Percentiles rank a stretch among this genome's conserved stretches.
phyloP scores from a whole-genome alignment of 2,888 invertebrate genomes.

The Noctua janthina region DNA sequence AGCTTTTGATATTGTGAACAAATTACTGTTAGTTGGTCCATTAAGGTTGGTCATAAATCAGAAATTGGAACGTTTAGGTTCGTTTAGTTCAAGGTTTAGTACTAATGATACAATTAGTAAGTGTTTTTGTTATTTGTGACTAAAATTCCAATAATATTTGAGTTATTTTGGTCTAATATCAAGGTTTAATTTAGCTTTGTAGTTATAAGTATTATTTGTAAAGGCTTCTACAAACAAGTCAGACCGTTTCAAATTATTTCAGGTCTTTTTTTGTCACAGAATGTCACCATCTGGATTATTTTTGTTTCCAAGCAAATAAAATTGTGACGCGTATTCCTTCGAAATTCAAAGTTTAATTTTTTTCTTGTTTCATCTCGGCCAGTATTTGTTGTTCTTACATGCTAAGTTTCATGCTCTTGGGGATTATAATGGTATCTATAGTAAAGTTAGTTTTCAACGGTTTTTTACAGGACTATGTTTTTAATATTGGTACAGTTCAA shows the following conservation, averaged over 20 bases:
- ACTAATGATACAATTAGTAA: not conserved
- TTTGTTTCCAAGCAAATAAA: not conserved
- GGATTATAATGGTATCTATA: not conserved
- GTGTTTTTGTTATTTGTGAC: not conserved
- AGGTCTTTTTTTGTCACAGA: not conserved
- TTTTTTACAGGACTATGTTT: not conserved
- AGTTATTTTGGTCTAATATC: not conserved
- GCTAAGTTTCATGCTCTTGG: no score
- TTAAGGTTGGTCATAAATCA: not conserved
- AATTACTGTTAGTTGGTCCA: not conserved
- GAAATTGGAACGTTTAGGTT: not conserved
- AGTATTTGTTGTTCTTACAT: not conserved
- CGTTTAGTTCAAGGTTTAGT: not conserved
- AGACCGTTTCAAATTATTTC: not conserved
- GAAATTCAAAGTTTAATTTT: not conserved
- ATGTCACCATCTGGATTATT: not conserved
- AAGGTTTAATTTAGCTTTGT: not conserved
- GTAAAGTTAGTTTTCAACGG: no score
- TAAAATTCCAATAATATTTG: not conserved
- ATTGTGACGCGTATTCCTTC: not conserved
- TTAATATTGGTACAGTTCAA: not conserved
- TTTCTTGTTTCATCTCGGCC: not conserved
- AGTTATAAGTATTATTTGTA: not conserved
- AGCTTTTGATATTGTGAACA: conserved; percentile 12
- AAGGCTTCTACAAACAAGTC: not conserved